A percentile compares a stretch with the other conserved stretches of the same genome.
Evolutionary conservation across 2,888 invertebrate species (phyloP).

Genomic region (Dasypolia templi): DNA sequence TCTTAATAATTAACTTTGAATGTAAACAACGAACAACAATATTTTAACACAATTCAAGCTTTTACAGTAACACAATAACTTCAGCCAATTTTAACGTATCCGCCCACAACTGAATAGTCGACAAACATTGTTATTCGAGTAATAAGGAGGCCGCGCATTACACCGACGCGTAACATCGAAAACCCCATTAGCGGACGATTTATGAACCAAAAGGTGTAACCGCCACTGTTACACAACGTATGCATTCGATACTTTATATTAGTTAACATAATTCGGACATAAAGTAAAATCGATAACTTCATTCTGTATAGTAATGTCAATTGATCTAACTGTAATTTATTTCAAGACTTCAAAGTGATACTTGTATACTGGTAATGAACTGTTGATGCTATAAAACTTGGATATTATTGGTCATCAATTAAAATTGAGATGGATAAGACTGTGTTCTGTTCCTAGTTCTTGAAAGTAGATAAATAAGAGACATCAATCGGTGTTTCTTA

Average conservation of each 20-base stretch:
- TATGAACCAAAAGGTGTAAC: conserved; percentile 54
- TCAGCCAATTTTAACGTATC: conserved; percentile 60
- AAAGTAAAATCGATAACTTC: conserved; percentile 59
- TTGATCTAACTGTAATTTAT: conserved; percentile 46
- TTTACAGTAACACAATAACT: conserved; percentile 49
- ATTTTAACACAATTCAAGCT: conserved; percentile 24
- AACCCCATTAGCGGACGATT: conserved; percentile 70
- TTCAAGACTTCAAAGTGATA: conserved; percentile 23
- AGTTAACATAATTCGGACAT: conserved; percentile 61
- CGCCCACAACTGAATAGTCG: conserved; percentile 64
- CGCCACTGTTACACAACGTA: conserved; percentile 44
- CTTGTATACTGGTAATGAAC: conserved; percentile 20
- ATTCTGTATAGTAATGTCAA: conserved; percentile 49
- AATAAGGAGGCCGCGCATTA: conserved; percentile 69
- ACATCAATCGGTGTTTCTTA: conserved; percentile 13
- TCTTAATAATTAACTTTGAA: neutral
- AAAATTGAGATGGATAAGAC: conserved; percentile 22
- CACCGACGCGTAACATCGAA: conserved; percentile 71
- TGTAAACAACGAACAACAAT: too few relatives aligned
- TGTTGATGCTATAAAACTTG: conserved; percentile 11
- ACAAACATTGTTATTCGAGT: conserved; percentile 67
- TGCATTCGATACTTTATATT: conserved; percentile 42
- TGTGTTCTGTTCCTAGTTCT: conserved; percentile 20
- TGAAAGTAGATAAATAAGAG: conserved; percentile 4
- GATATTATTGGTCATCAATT: conserved; percentile 39